Base-by-base conservation (phyloP, 2,113 vertebrate species). In the Morphnarchus princeps region DNA sequence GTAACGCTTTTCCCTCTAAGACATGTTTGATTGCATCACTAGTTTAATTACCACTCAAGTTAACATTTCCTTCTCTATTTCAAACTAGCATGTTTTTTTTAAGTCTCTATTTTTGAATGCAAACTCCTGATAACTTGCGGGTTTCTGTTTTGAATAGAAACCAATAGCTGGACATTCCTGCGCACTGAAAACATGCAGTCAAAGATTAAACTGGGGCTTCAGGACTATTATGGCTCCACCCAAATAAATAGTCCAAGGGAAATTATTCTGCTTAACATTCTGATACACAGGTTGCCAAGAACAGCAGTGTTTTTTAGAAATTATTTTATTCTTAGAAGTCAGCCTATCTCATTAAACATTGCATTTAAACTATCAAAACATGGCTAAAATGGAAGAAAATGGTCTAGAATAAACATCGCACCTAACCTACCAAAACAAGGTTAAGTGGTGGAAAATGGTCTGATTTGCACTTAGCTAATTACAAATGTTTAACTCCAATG, bases 201-300 rank as follows among this genome's bases (percentile, higher is more conserved):
- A 78, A 94, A 97, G 95, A 97, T 97, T 97, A 97, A 96, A 82
- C 86, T 89, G 88, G 85, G 67, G 78, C 93, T 97, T 97, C 72
- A 38, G 87, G 65, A 72, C 90, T 96, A 91, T 89, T 94, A 57
- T 12, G 16, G 84, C 94, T 94, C 96, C 97, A 97, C 97, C 97
- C 97, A 97, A 97, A 97, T 88, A 95, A 96, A 97, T 73, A 93
- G 85, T 96, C 80, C 77, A 95, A 94, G 90, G 89, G 96, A 98
- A 97, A 97, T 93, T 95, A 97, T 96, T 97, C 73, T 77, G 88
- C 83, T 89, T 83, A 80, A 91, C 67, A 43, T 86, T 83, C 83
- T 95, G 96, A 98, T 93, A 94, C 50, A 82, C 43, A 45, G 69
- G 71, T 89, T 97, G 97, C 97, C 97, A 97, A 97, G 87, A 98